Percentiles rank a stretch among this genome's conserved stretches.
phyloP scores from a whole-genome alignment of 2,797 vertebrate genomes.

The Moxostoma hubbsi region DNA sequence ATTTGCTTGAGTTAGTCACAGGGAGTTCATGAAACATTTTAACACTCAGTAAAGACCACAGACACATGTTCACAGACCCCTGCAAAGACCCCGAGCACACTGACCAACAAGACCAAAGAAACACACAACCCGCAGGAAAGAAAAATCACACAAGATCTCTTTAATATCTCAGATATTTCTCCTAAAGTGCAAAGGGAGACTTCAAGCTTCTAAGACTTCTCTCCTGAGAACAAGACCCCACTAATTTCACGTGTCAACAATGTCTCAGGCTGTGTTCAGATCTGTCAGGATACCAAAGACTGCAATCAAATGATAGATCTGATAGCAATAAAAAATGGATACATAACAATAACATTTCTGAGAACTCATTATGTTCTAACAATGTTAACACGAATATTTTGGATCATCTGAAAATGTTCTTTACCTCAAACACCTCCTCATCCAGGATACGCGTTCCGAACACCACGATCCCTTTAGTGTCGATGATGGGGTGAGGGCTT shows the following conservation, averaged over 20 bases:
- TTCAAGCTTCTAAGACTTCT: no score
- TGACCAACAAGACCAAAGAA: constrained; percentile 15
- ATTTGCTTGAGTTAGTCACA: constrained; percentile 22
- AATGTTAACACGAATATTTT: not conserved
- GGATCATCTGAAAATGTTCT: constrained; percentile 35
- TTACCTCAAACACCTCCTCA: constrained; percentile 97
- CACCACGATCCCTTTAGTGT: constrained; percentile 94
- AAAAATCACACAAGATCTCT: not conserved
- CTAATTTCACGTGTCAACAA: no score
- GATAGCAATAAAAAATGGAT: not conserved
- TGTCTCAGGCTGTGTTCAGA: no score
- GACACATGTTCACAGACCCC: constrained; percentile 8
- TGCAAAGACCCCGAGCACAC: constrained; percentile 2
- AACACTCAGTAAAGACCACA: constrained; percentile 10
- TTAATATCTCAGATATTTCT: no score
- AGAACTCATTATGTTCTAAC: not conserved
- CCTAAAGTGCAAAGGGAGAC: not conserved
- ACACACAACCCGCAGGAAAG: not conserved
- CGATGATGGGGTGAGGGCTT: constrained; percentile 87
- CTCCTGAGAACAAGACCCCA: no score
- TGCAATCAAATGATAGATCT: no score
- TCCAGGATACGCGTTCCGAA: constrained; percentile 97
- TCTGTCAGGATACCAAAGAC: no score
- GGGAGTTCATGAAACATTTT: constrained; percentile 5
- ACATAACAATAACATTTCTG: not conserved